phyloP scores from a whole-genome alignment of 2,113 vertebrate genomes.

The Mystacornis crossleyi region DNA sequence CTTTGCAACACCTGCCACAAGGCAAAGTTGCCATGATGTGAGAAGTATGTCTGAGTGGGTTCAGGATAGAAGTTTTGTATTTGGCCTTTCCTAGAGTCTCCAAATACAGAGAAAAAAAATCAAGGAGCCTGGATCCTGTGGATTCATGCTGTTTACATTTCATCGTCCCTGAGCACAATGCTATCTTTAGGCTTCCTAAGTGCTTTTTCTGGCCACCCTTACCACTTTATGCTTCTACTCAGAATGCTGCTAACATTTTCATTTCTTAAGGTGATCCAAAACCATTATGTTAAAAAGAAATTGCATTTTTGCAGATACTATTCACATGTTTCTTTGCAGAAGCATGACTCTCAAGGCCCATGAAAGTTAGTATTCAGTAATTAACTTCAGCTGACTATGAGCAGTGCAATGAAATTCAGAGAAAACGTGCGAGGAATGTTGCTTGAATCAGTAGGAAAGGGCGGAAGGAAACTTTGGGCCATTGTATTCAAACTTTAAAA shows the following conservation, averaged over 20 bases:
- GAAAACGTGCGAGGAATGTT: not conserved
- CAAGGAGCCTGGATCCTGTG: not conserved
- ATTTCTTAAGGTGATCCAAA: not conserved
- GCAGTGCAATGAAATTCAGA: not conserved
- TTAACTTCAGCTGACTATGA: not conserved
- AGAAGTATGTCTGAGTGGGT: not conserved
- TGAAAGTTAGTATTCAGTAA: not conserved
- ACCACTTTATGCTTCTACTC: not conserved
- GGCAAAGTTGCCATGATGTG: not conserved
- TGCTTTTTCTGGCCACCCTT: not conserved
- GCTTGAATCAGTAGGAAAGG: not conserved
- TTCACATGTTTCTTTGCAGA: not conserved
- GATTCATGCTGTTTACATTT: accelerated
- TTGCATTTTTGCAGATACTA: not conserved
- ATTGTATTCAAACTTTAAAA: not conserved
- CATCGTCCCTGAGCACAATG: not conserved
- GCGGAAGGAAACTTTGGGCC: not conserved
- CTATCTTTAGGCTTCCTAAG: not conserved
- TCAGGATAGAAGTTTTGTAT: not conserved
- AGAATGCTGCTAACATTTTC: not conserved
- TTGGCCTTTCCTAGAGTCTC: not conserved
- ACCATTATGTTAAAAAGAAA: not conserved
- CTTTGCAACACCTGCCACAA: not conserved
- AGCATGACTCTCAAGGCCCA: not conserved
- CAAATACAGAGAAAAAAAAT: not conserved